Conservation (phyloP, 1,140 invertebrate genomes). For the Atopsyche davidsoni region DNA sequence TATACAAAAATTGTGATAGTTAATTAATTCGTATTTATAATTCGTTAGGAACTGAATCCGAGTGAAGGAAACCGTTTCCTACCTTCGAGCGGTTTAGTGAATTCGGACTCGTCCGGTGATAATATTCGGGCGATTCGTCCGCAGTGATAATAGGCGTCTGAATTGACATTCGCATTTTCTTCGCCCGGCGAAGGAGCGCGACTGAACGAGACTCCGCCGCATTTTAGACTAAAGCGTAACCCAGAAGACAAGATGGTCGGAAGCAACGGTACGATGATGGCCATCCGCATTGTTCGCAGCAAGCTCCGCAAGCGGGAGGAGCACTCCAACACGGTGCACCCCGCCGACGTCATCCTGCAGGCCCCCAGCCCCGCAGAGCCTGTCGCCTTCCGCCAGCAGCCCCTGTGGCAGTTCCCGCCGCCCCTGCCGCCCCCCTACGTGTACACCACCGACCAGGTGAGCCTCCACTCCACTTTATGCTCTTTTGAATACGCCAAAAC, state of each 20-base stretch:
- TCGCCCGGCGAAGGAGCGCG: no score
- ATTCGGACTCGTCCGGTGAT: neutral
- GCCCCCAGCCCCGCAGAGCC: constrained; percentile 42
- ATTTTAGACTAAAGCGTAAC: no score
- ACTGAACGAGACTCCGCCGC: no score
- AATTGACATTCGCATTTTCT: no score
- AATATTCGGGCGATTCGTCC: no score
- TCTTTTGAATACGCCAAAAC: neutral
- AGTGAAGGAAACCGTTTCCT: no score
- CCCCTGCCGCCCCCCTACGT: constrained; percentile 66
- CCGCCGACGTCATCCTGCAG: constrained; percentile 59
- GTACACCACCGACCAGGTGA: constrained; percentile 74
- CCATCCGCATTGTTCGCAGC: constrained; percentile 80
- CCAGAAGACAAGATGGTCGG: no score
- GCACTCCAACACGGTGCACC: constrained; percentile 58
- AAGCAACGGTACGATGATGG: constrained; percentile 74
- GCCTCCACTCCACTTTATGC: constrained; percentile 30
- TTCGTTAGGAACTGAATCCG: no score
- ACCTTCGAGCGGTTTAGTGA: neutral
- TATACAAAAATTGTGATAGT: constrained; percentile 47
- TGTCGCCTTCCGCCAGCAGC: constrained; percentile 57
- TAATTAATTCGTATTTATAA: constrained; percentile 7
- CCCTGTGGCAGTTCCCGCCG: constrained; percentile 73
- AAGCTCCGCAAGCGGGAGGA: constrained; percentile 79
- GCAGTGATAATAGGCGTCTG: no score